Conservation (phyloP, 2,888 invertebrate species). For the Zonitis immaculata region DNA sequence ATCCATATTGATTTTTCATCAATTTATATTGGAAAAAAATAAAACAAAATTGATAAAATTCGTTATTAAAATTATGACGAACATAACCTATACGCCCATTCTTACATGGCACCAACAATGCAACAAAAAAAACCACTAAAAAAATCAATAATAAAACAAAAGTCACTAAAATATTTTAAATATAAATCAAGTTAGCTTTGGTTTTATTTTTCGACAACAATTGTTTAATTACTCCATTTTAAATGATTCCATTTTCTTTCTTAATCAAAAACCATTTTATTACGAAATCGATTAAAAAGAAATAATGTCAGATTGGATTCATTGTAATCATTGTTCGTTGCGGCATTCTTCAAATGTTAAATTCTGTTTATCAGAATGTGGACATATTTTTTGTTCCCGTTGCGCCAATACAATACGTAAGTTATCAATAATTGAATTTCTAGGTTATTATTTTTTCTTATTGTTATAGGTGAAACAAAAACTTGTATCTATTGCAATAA, state of each 20-base stretch:
- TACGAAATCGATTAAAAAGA: neutral
- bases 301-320: constrained; percentile 38
- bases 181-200: neutral
- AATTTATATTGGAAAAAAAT: neutral
- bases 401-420: constrained; percentile 35
- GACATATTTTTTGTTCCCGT: constrained; percentile 40
- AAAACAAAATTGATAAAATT: neutral
- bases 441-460: constrained; percentile 7
- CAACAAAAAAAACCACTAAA: neutral
- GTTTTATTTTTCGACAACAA: neutral
- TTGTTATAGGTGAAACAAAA: constrained; percentile 22
- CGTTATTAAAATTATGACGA: neutral
- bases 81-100: constrained; percentile 3
- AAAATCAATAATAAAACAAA: neutral
- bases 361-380: constrained; percentile 40
- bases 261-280: constrained; percentile 6
- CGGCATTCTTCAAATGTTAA: constrained; percentile 23
- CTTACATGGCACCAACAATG: neutral
- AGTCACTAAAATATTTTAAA: neutral
- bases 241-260: neutral
- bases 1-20: constrained; percentile 5
- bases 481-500: constrained; percentile 38
- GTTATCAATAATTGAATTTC: constrained; percentile 15
- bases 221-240: neutral
- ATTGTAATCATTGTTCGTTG: constrained; percentile 43